Percentiles rank a stretch among this genome's conserved stretches.
Conservation (phyloP, 2,797 vertebrate species). For the Psittacula echo region DNA sequence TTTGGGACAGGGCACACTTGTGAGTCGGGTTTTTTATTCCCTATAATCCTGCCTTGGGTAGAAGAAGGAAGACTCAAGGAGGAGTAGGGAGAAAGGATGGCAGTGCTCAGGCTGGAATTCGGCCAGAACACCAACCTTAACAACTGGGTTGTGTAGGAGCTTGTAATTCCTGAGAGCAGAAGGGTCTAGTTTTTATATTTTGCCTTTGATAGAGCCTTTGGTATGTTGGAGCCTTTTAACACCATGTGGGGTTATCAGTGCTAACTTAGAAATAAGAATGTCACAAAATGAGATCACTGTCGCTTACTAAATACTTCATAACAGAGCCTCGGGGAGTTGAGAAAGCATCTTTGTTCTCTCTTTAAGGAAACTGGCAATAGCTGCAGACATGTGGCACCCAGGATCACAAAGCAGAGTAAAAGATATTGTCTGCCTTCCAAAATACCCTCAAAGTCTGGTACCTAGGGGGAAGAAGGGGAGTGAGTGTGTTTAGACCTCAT, state of each 20-base stretch:
- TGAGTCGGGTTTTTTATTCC: not conserved
- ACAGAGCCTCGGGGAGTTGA: slow-evolving; percentile 22
- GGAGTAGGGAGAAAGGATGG: not conserved
- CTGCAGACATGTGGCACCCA: not conserved
- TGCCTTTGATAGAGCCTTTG: not conserved
- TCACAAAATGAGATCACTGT: not conserved
- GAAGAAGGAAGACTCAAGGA: not conserved
- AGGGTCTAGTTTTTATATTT: not conserved
- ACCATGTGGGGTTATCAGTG: not conserved
- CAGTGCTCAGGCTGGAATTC: not conserved
- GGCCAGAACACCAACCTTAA: not conserved
- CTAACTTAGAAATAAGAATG: not conserved
- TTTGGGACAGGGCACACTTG: not conserved
- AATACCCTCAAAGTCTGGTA: not conserved
- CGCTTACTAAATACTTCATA: slow-evolving; percentile 52
- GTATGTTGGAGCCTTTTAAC: not conserved
- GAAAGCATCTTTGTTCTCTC: slow-evolving; percentile 24
- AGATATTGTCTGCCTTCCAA: not conserved
- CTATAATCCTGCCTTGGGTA: not conserved
- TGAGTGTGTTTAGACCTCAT: not conserved
- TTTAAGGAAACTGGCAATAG: not conserved
- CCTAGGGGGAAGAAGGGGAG: not conserved
- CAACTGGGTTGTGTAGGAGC: not conserved
- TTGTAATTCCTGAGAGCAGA: not conserved
- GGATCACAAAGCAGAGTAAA: not conserved